A percentile compares a stretch with the other conserved stretches of the same genome.
These are phyloP conservation scores for Troides aeacus DNA, from an alignment of 2,888 invertebrate species.

Conservation along the genomic window DNA sequence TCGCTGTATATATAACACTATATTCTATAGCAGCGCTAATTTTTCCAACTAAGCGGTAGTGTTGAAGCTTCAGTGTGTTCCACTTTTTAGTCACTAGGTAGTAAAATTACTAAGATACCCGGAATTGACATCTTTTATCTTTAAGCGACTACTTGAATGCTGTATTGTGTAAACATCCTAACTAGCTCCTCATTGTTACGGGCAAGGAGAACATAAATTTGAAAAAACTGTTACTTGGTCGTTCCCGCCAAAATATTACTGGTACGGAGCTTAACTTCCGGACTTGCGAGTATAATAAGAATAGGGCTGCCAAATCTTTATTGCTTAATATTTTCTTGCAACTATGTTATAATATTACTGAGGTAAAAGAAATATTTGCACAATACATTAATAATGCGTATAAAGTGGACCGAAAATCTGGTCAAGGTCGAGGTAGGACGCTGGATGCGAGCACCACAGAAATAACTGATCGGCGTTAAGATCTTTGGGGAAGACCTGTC, in stretches of 20 bases:
- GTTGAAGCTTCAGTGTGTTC: background rate
- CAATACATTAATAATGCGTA: background rate
- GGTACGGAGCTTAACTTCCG: constrained; percentile 25
- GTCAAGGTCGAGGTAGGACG: no score
- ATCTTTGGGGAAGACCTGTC: no score
- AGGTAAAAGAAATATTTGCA: background rate
- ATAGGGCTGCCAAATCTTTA: constrained; percentile 18
- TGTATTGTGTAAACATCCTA: no score
- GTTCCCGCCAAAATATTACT: constrained; percentile 36
- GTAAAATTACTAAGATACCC: background rate
- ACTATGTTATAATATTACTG: background rate
- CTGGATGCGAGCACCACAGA: no score
- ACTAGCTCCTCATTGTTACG: no score
- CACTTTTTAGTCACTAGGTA: background rate
- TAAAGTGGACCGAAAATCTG: no score
- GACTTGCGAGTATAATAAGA: constrained; percentile 16
- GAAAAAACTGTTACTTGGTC: constrained; percentile 6
- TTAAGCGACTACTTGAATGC: no score
- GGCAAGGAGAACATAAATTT: background rate
- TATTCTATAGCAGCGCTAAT: background rate
- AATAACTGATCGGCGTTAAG: no score
- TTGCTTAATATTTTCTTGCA: background rate
- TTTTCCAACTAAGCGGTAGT: background rate
- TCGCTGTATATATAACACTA: background rate
- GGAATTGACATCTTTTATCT: no score